phyloP scores from a whole-genome alignment of 2,888 invertebrate species.

The Calliscelio sp. region DNA sequence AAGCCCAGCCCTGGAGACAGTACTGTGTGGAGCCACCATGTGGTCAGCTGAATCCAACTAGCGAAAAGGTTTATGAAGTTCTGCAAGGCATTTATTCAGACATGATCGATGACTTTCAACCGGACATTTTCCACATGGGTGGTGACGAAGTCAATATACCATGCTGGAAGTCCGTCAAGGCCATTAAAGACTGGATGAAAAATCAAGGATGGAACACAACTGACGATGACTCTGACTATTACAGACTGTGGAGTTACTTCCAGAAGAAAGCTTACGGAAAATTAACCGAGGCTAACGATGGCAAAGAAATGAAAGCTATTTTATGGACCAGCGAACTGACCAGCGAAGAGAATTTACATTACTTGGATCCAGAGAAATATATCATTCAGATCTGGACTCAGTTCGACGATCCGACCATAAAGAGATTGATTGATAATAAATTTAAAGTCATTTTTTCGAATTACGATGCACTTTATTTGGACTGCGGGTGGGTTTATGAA shows the following conservation, averaged over 20 bases:
- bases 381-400: constrained; percentile 95
- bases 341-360: constrained; percentile 89
- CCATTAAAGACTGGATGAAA: constrained; percentile 90
- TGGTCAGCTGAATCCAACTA: constrained; percentile 93
- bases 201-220: constrained; percentile 89
- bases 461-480: constrained; percentile 94
- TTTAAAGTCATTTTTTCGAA: constrained; percentile 94
- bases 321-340: constrained; percentile 95
- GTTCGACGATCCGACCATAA: constrained; percentile 88
- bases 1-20: constrained; percentile 90
- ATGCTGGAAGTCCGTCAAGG: constrained; percentile 92
- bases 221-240: constrained; percentile 86
- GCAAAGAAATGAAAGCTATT: constrained; percentile 89
- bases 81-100: constrained; percentile 91
- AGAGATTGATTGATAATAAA: constrained; percentile 90
- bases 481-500: constrained; percentile 90
- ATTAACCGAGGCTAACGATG: constrained; percentile 87
- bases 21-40: constrained; percentile 95
- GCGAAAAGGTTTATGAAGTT: constrained; percentile 90
- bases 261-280: constrained; percentile 89
- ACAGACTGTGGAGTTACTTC: constrained; percentile 86
- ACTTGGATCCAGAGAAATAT: constrained; percentile 91
- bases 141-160: constrained; percentile 91
- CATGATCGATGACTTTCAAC: constrained; percentile 90
- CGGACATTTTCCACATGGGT: constrained; percentile 95